Percentiles rank a stretch among this genome's conserved stretches.
These are phyloP conservation scores for Carduelis carduelis DNA, from an alignment of 2,797 vertebrate genomes.

Conservation along the genomic window DNA sequence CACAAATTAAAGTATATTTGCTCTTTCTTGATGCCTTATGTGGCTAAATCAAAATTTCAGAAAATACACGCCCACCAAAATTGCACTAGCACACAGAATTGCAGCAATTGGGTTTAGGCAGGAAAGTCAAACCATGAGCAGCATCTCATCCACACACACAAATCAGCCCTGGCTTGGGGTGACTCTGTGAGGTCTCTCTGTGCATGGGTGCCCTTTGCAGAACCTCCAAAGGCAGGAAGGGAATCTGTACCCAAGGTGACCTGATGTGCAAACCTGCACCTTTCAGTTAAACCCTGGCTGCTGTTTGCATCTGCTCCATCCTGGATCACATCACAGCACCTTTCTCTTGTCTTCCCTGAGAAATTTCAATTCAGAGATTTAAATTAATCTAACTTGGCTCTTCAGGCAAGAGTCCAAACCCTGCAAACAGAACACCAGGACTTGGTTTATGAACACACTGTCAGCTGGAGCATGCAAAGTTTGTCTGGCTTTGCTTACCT, in stretches of 20 bases:
- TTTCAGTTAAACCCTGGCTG: neutral
- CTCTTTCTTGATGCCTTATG: neutral
- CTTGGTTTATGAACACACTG: neutral
- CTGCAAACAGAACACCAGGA: neutral
- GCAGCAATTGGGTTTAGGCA: neutral
- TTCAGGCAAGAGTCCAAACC: neutral
- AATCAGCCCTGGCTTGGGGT: neutral
- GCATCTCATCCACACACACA: fast-evolving
- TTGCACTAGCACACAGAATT: neutral
- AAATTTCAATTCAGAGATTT: neutral
- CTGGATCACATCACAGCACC: neutral
- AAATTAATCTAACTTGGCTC: neutral
- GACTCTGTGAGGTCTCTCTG: fast-evolving
- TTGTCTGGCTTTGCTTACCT: neutral
- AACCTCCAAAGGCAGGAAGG: neutral
- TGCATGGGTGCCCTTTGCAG: neutral
- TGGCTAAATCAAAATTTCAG: neutral
- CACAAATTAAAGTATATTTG: neutral
- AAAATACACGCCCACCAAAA: neutral
- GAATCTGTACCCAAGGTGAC: neutral
- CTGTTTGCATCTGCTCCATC: neutral
- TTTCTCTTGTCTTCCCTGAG: neutral
- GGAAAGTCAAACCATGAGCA: neutral
- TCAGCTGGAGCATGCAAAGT: neutral
- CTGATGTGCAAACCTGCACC: neutral